Base-by-base conservation (phyloP, 2,888 invertebrate genomes). In the Graphium colonna region DNA sequence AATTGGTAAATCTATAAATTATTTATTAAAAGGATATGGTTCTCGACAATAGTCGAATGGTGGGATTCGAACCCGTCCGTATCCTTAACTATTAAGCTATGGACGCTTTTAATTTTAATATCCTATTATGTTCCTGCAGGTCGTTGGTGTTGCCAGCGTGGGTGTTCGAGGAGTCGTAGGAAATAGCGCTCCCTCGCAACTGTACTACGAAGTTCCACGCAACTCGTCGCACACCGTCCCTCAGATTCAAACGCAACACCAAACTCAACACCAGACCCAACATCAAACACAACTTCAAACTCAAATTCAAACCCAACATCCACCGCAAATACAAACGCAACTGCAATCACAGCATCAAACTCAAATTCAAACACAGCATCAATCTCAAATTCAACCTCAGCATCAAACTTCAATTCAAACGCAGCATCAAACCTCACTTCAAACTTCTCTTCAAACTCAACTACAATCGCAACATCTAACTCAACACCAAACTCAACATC, bases 171-270 rank as follows among this genome's bases (percentile, higher is more conserved):
- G 79, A 3, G 70, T 76, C 7, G 86, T 87, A 8, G 87, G 87
- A 53, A 87, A 87, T 73, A 85, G 85, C 44, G 87, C 87, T 31
- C 87, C 88, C 0, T 58, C 87, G 18, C 88, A 88, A 65, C 71
- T 88, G 41, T 89, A 89, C 73, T 88, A 89, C 71, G 88, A 87
- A 57, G 86, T 85, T 63, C 83, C 84, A 36, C 79, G 71, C 36
- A 60, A 68, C 17, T 50, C 67, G 4, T 62, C 60, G 40, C 54
- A 60, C 7, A 13, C 12, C n/a, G n/a, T 53, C 15, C 59, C 56
- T 28, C 63, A 47, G 38, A 57, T 56, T 36, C 57, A 58, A 52
- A 47, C 62, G 9, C 46, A 55, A 8, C 52, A 28, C 46, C 39
- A 52, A 43, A 10, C 45, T 36, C 21, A 92, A 93, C 18, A 60